A percentile compares a stretch with the other conserved stretches of the same genome.
Conservation (phyloP, 2,113 vertebrate species). For the Balaeniceps rex region DNA sequence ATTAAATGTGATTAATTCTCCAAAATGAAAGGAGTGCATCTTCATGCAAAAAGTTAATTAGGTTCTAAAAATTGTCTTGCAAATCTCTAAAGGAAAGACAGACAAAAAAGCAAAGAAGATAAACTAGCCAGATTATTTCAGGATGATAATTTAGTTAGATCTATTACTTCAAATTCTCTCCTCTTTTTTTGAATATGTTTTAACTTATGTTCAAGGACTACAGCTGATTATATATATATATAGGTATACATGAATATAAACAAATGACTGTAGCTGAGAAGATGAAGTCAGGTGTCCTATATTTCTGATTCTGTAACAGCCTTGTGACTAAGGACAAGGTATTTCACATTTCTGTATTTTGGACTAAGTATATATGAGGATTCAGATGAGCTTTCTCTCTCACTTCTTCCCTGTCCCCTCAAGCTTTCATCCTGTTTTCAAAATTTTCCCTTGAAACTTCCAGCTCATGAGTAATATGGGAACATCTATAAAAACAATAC, state of each 20-base stretch:
- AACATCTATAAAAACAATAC: slow-evolving; percentile 9
- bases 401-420: neutral
- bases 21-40: slow-evolving; percentile 29
- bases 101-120: neutral
- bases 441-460: slow-evolving; percentile 26
- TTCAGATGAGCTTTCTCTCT: neutral
- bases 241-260: neutral
- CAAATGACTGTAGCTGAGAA: neutral
- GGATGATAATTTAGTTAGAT: neutral
- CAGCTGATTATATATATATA: neutral
- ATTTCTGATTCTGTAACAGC: neutral
- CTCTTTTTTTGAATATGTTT: neutral
- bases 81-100: neutral
- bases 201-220: neutral
- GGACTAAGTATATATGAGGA: neutral
- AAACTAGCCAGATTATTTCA: neutral
- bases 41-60: slow-evolving; percentile 10
- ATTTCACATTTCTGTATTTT: neutral
- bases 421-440: neutral
- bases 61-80: neutral
- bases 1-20: slow-evolving; percentile 40
- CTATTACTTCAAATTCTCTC: neutral
- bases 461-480: neutral
- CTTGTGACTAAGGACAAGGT: neutral
- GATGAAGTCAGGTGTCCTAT: neutral